These are phyloP conservation scores for Venustaconcha ellipsiformis DNA, from an alignment of 1,140 invertebrate genomes.

Conservation along the genomic window DNA sequence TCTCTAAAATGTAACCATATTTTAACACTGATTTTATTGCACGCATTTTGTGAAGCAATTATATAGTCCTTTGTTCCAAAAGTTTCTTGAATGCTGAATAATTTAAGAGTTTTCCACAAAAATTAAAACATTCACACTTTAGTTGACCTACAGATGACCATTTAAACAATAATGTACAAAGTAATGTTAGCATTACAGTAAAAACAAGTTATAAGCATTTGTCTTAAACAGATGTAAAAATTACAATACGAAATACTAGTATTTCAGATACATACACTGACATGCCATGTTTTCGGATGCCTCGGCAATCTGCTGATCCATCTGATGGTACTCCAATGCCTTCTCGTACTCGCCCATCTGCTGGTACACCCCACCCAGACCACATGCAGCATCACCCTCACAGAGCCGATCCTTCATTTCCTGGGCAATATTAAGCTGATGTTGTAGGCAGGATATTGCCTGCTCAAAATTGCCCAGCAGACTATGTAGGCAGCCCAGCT, in stretches of 20 bases:
- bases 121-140: no score
- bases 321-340: slow-evolving; percentile 87
- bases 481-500: slow-evolving; percentile 89
- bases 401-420: slow-evolving; percentile 83
- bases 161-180: no score
- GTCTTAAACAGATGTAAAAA: neutral
- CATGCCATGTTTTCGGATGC: slow-evolving; percentile 68
- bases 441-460: slow-evolving; percentile 91
- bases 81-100: no score
- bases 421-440: slow-evolving; percentile 87
- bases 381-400: slow-evolving; percentile 90
- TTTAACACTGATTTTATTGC: no score
- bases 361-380: slow-evolving; percentile 90
- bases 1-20: no score
- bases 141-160: no score
- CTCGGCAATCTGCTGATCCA: slow-evolving; percentile 87
- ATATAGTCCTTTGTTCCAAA: no score
- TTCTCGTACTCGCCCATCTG: slow-evolving; percentile 88
- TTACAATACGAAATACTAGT: neutral
- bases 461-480: slow-evolving; percentile 91
- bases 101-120: no score
- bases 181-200: neutral
- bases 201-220: neutral
- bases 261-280: slow-evolving; percentile 59
- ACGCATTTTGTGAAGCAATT: no score